Percentiles rank a stretch among this genome's conserved stretches.
Conservation (phyloP, 2,113 vertebrate species). For the Ranitomeya imitator region DNA sequence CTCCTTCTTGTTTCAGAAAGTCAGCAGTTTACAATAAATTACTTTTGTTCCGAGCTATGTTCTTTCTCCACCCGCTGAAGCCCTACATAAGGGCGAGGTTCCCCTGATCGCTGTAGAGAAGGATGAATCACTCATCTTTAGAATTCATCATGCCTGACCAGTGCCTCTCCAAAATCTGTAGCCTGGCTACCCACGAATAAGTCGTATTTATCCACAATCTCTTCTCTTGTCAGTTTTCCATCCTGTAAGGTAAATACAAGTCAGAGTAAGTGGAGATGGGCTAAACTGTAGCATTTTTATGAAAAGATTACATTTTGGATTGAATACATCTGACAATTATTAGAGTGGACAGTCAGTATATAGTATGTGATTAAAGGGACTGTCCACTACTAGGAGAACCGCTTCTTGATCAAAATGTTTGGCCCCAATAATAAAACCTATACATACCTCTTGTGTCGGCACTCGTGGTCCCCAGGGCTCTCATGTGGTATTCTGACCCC, state of each 20-base stretch:
- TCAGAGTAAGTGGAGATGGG: background rate
- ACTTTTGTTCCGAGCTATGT: constrained; percentile 42
- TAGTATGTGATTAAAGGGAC: background rate
- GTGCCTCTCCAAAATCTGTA: constrained; percentile 89
- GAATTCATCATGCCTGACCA: constrained; percentile 89
- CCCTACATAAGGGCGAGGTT: background rate
- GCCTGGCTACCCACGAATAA: constrained; percentile 93
- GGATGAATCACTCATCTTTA: constrained; percentile 62
- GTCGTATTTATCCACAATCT: constrained; percentile 88
- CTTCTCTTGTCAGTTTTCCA: constrained; percentile 83
- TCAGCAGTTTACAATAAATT: constrained; percentile 52
- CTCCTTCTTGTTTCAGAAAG: background rate
- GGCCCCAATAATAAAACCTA: no score
- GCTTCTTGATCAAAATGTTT: no score
- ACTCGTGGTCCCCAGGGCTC: no score
- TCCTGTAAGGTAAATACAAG: constrained; percentile 71
- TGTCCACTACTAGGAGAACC: no score
- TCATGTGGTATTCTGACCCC: no score
- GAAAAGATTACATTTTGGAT: background rate
- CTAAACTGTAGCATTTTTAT: background rate
- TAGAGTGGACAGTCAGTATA: background rate
- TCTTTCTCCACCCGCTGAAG: constrained; percentile 34
- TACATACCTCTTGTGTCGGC: no score
- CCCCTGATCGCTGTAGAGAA: background rate
- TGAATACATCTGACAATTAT: background rate